phyloP scores from a whole-genome alignment of 92 coral and sea anemone species.

The Hydrozoanthus gracilis region DNA sequence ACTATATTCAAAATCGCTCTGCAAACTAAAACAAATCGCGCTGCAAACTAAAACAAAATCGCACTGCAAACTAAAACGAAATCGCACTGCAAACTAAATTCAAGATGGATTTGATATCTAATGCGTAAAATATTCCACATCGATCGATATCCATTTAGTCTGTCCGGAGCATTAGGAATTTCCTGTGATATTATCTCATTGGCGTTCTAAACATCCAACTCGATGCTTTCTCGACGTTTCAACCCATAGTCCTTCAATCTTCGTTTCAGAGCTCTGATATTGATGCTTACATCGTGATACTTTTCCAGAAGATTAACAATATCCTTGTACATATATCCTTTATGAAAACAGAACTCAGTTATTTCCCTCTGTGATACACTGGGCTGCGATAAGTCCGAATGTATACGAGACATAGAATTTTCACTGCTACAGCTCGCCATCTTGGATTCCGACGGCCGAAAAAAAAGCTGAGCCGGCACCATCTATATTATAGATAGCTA shows the following conservation, averaged over 20 bases:
- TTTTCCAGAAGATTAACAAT: slow-evolving; percentile 23
- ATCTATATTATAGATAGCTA: background rate
- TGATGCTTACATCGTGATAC: slow-evolving; percentile 10
- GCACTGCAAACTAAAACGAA: no score
- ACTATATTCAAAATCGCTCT: no score
- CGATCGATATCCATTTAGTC: no score
- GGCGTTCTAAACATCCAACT: no score
- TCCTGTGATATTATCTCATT: no score
- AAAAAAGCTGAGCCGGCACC: slow-evolving; percentile 22
- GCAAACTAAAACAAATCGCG: no score
- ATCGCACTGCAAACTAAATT: no score
- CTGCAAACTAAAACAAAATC: no score
- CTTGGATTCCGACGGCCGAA: slow-evolving; percentile 18
- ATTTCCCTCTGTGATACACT: slow-evolving; percentile 21
- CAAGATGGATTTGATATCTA: no score
- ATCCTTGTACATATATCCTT: slow-evolving; percentile 18
- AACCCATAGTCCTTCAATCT: background rate
- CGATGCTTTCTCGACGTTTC: no score
- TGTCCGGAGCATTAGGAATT: no score
- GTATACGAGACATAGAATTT: background rate
- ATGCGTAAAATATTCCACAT: no score
- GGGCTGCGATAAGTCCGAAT: slow-evolving; percentile 23
- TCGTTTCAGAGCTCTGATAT: slow-evolving; percentile 20
- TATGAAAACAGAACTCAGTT: slow-evolving; percentile 8
- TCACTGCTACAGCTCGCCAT: slow-evolving; percentile 27